Base-by-base conservation (phyloP, 2,888 invertebrate genomes). In the Lasioglossum marginatum region DNA sequence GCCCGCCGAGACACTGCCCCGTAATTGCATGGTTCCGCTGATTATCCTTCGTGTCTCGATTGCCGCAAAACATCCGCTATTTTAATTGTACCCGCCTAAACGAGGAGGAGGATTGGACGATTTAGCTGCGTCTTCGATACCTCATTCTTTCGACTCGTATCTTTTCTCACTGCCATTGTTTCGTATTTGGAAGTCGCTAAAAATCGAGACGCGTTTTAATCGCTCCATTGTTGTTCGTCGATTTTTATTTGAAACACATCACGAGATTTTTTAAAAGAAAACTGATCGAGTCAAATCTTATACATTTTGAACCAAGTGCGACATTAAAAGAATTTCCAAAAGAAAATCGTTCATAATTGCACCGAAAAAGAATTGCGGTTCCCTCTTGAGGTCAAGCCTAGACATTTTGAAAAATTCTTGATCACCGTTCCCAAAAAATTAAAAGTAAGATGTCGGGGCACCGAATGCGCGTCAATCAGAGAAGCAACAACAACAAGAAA, bases 1-100 rank as follows among this genome's bases (percentile, higher is more conserved):
- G 37, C 37, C 34, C 68, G 34, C 37, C 63, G 63, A 63, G 63
- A 63, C 63, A 37, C 23, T 23, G 68, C 34, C 37, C 23, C 68
- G 70, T 70, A 40, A 70, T 70, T 70, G 70, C 70, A n/a, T 5
- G 40, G n/a, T 12, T 4, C 37, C 37, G 40, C 6, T 43, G 71
- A 37, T 71, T 71, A 71, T 71, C 27, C n/a, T 57, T 70, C 40
- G 40, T 40, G 37, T 70, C 40, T 43, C 43, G 71, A 43, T 71
- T 6, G 71, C 71, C 71, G 37, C 71, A 43, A 27, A 27, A 70
- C 40, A 37, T 45, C 71, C 27, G 43, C 27, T 27, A 27, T 43
- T 71, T 71, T 43, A 43, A 43, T 71, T 71, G 27, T 16, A 27
- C 16, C 0, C 43, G 27, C 27, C 16, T 8, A 5, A n/a, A n/a